Percentiles rank a stretch among this genome's conserved stretches.
Evolutionary conservation across 2,888 invertebrate species (phyloP).

Genomic region (Stomorhina lunata): DNA sequence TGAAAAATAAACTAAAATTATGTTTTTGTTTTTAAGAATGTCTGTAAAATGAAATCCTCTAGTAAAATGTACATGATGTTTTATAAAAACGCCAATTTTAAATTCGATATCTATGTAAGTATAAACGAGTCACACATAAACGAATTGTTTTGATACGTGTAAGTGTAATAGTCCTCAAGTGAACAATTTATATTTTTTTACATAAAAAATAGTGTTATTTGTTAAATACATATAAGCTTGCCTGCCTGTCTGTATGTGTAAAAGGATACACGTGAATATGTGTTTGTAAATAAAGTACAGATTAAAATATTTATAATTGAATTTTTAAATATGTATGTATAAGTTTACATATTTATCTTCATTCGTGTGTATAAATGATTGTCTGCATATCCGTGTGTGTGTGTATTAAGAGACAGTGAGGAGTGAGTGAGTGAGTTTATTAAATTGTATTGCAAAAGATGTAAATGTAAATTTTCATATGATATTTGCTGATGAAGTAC

Average conservation of each 20-base stretch:
- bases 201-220: background rate
- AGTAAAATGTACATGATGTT: no score
- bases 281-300: background rate
- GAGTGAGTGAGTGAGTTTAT: background rate
- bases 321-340: background rate
- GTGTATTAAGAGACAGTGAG: background rate
- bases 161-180: background rate
- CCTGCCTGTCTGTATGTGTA: background rate
- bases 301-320: background rate
- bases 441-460: background rate
- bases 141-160: background rate
- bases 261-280: background rate
- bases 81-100: background rate
- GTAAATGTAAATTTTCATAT: conserved; percentile 13
- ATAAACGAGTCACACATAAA: background rate
- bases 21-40: no score
- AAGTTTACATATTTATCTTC: background rate
- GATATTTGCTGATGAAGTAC: background rate
- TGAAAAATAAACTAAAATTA: no score
- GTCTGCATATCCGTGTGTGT: background rate
- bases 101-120: background rate
- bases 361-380: background rate
- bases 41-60: no score
- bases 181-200: conserved; percentile 34
- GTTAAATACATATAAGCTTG: no score